A percentile compares a stretch with the other conserved stretches of the same genome.
These are phyloP conservation scores for Parapristionchus giblindavisi DNA, from an alignment of 2,888 invertebrate genomes.

Conservation along the genomic window DNA sequence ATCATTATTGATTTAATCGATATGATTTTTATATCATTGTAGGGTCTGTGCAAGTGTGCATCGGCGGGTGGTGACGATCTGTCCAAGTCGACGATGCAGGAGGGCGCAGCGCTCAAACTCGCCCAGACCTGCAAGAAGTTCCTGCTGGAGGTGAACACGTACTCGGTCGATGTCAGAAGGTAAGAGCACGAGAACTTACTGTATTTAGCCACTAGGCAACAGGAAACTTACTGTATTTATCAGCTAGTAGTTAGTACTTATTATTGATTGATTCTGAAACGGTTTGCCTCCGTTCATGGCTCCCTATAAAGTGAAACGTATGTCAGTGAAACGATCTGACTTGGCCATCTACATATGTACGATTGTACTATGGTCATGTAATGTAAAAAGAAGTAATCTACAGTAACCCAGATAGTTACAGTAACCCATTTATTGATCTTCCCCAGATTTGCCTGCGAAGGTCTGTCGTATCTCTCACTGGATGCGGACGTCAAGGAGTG, in stretches of 20 bases:
- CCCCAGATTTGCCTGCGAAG: constrained; percentile 66
- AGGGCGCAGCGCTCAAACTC: constrained; percentile 89
- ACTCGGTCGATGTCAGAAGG: constrained; percentile 62
- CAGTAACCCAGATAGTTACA: too few relatives aligned
- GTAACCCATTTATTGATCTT: too few relatives aligned
- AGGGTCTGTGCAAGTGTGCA: constrained; percentile 92
- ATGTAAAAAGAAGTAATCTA: neutral
- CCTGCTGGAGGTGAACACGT: constrained; percentile 61
- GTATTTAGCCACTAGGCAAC: too few relatives aligned
- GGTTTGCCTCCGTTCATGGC: too few relatives aligned
- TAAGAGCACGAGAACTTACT: neutral
- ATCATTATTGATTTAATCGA: too few relatives aligned
- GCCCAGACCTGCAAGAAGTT: constrained; percentile 89
- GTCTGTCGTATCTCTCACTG: constrained; percentile 90
- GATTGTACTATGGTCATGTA: neutral
- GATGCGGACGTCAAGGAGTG: constrained; percentile 99
- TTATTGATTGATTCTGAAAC: neutral
- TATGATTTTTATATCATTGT: too few relatives aligned
- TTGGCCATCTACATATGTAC: too few relatives aligned
- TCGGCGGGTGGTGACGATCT: constrained; percentile 91
- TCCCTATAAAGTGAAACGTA: too few relatives aligned
- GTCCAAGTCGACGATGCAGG: constrained; percentile 92
- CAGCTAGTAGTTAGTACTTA: constrained; percentile 10
- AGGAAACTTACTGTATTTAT: neutral
- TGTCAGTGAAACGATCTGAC: too few relatives aligned